A percentile compares a stretch with the other conserved stretches of the same genome.
Conservation (phyloP, 2,113 vertebrate species). For the Xiphophorus maculatus region DNA sequence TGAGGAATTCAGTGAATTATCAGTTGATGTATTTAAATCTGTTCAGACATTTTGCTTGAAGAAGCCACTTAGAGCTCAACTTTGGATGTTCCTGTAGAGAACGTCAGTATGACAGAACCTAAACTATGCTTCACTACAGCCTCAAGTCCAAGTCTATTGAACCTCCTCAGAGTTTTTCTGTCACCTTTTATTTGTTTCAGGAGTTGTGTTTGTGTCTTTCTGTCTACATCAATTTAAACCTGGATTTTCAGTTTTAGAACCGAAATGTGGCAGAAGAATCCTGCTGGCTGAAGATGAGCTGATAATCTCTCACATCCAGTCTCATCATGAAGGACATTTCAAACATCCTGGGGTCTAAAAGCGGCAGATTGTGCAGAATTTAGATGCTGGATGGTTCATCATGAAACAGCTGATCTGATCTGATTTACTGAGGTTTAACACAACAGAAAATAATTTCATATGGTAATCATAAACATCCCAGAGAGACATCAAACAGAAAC, state of each 20-base stretch:
- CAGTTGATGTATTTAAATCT: background rate
- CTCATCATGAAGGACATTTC: background rate
- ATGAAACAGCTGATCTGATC: background rate
- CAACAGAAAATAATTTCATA: background rate
- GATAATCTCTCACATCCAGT: background rate
- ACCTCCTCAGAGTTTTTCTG: background rate
- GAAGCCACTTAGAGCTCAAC: too few species aligned
- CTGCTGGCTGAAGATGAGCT: background rate
- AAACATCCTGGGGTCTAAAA: background rate
- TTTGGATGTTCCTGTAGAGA: too few species aligned
- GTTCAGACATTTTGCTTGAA: too few species aligned
- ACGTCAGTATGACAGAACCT: too few species aligned
- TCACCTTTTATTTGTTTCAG: background rate
- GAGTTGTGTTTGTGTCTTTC: background rate
- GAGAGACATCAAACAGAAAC: background rate
- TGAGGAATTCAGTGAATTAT: background rate
- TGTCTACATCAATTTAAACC: background rate
- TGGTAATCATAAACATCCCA: background rate
- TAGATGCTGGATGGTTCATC: background rate
- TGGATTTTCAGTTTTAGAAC: background rate
- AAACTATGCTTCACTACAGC: too few species aligned
- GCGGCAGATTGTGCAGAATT: background rate
- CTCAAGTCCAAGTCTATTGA: background rate
- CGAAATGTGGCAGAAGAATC: background rate
- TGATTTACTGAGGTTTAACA: background rate